Evolutionary conservation across 2,888 invertebrate species (phyloP).

Genomic region (Graphium colonna): DNA sequence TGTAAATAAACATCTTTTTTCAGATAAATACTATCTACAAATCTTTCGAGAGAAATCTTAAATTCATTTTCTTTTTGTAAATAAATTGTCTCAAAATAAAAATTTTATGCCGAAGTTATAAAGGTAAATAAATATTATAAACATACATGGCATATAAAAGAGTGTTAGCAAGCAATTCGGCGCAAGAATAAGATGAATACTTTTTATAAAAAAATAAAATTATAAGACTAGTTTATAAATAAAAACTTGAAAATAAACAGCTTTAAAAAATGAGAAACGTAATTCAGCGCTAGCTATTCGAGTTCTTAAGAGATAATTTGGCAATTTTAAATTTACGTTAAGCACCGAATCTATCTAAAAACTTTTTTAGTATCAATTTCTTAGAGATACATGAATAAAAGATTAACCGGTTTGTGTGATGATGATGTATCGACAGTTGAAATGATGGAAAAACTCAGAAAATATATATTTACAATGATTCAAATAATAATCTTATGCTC

Average conservation of each 20-base stretch:
- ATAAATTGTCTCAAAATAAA: neutral
- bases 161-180: neutral
- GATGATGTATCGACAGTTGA: neutral
- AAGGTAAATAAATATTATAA: neutral
- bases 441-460: too few relatives aligned
- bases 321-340: constrained; percentile 43
- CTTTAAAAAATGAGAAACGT: neutral
- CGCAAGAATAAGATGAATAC: neutral
- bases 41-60: neutral
- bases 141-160: neutral
- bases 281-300: neutral
- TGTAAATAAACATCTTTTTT: constrained; percentile 16
- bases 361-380: constrained; percentile 27
- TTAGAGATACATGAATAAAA: constrained; percentile 7
- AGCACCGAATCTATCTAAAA: constrained; percentile 64
- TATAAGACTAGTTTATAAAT: neutral
- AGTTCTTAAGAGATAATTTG: constrained; percentile 35
- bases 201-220: constrained; percentile 7
- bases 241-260: too few relatives aligned
- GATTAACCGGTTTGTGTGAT: constrained; percentile 8
- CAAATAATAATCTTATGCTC: neutral
- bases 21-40: constrained; percentile 8
- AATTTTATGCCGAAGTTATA: neutral
- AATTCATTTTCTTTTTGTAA: neutral
- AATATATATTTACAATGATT: neutral